Evolutionary conservation across 2,113 vertebrate species (phyloP).

Genomic region (Phalacrocorax carbo): DNA sequence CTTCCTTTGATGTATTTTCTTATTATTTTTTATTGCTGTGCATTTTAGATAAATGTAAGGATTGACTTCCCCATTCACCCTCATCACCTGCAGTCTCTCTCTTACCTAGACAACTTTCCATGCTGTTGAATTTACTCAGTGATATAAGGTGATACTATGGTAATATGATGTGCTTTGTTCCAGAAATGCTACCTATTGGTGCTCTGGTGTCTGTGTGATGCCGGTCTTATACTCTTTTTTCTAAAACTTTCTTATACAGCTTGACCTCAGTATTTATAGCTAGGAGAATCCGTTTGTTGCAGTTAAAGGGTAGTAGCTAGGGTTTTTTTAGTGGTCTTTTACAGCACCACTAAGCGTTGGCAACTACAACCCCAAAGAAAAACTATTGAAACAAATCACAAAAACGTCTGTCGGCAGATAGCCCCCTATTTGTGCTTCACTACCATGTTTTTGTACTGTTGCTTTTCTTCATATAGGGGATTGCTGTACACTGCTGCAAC

Average conservation of each 20-base stretch:
- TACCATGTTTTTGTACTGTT: not conserved
- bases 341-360: not conserved
- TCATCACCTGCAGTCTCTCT: not conserved
- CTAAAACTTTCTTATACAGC: not conserved
- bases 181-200: not conserved
- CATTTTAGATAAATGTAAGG: not conserved
- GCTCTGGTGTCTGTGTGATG: not conserved
- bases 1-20: not conserved
- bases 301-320: not conserved
- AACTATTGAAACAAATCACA: not conserved
- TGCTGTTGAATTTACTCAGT: not conserved
- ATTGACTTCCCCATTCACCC: not conserved
- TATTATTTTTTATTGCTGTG: not conserved
- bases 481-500: not conserved
- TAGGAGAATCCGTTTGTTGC: not conserved
- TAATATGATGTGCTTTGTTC: not conserved
- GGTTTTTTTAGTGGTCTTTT: not conserved
- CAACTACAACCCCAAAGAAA: not conserved
- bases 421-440: not conserved
- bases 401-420: not conserved
- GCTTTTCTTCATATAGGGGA: not conserved
- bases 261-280: not conserved
- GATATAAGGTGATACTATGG: not conserved
- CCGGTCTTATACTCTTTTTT: not conserved
- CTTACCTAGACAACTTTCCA: not conserved